Conservation (phyloP, 2,113 vertebrate genomes). For the Takifugu bimaculatus region DNA sequence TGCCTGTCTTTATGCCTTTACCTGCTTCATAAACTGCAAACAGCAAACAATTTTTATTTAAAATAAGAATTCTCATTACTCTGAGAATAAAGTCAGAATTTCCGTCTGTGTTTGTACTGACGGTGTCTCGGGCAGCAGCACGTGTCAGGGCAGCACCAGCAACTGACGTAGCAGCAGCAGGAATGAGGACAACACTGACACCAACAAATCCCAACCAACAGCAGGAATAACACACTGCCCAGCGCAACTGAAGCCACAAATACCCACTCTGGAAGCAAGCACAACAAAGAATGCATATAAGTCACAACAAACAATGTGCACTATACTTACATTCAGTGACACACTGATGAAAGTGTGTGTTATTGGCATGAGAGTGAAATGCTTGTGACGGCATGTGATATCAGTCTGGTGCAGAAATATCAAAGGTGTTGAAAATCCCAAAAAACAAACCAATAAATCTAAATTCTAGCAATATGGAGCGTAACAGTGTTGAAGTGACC, state of each 20-base stretch:
- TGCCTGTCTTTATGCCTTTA: slow-evolving; percentile 86
- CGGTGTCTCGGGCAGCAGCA: slow-evolving; percentile 94
- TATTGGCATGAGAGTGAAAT: too few relatives aligned
- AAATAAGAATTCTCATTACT: not conserved
- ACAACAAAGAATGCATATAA: slow-evolving; percentile 17
- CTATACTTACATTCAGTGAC: too few relatives aligned
- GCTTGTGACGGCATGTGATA: too few relatives aligned
- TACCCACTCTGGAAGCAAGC: slow-evolving; percentile 84
- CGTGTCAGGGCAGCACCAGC: slow-evolving; percentile 90
- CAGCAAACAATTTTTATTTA: not conserved
- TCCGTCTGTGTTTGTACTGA: slow-evolving; percentile 72
- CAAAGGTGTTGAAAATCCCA: too few relatives aligned
- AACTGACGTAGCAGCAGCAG: slow-evolving; percentile 94
- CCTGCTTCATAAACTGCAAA: slow-evolving; percentile 91
- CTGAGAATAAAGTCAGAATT: not conserved
- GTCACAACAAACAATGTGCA: not conserved
- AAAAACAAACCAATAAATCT: not conserved
- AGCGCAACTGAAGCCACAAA: slow-evolving; percentile 88
- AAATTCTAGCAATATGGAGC: not conserved
- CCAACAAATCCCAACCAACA: slow-evolving; percentile 92
- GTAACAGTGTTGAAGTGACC: not conserved
- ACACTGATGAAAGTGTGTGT: too few relatives aligned
- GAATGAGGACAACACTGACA: slow-evolving; percentile 97
- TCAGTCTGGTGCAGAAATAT: too few relatives aligned
- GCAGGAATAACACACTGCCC: slow-evolving; percentile 82